Base-by-base conservation (phyloP, 2,113 vertebrate genomes). In the Chlamydotis undulata region DNA sequence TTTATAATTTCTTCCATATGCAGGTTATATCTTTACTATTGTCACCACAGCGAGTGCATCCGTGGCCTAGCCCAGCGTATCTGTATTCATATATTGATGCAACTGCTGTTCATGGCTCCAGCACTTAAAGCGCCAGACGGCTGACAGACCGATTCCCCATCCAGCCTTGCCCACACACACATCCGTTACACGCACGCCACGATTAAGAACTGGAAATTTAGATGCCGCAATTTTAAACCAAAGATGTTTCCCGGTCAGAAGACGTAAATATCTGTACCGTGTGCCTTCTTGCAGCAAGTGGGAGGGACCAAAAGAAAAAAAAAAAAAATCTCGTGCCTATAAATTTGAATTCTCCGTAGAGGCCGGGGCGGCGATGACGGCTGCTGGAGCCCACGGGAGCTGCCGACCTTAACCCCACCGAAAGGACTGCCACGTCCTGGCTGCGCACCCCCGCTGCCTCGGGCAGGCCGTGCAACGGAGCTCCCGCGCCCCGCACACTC, bases 21-120 rank as follows among this genome's bases (percentile, higher is more conserved):
- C 85, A 33, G 47, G 12, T 16, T 4, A 14, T 49, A 10, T 1
- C 73, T 1, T 75, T 21, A 43, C 67, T 56, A 31, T 1, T 24
- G 8, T 5, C 65, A 25, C 71, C 9, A 26, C 6, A 61, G 39
- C 0, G 75, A 53, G 85, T 8, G 70, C 80, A 35, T 45, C 83
- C 21, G 85, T 90, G 89, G 95, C 94, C 94, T 96, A 94, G 64
- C 16, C 64, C 9, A 86, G 70, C 85, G 4, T 23, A 90, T 91
- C 79, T 85, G 90, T 78, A 95, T 81, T 93, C 94, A 85, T 16
- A 60, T 29, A 93, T 74, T 41, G 91, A 76, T 89, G 94, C 89
- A 28, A 86, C 64, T 67, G 94, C 95, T 87, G 88, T 11, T 89
- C 78, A 91, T 73, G 93, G 94, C 88, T 85, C 78, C 86, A 47